Conservation (phyloP, 2,797 vertebrate genomes). For the Centroberyx gerrardi region DNA sequence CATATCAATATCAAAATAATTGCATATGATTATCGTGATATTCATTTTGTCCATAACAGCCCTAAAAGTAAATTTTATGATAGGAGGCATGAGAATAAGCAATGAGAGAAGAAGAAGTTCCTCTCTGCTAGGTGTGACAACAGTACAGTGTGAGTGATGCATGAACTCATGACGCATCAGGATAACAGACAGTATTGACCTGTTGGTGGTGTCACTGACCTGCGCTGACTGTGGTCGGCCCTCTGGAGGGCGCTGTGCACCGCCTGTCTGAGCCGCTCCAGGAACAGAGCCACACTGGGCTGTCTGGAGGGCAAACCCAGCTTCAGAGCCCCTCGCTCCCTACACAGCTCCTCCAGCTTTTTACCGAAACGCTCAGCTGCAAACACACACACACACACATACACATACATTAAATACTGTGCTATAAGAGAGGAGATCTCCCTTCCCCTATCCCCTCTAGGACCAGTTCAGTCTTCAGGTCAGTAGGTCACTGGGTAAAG, state of each 20-base stretch:
- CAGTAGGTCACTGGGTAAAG: background rate
- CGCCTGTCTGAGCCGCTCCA: constrained; percentile 83
- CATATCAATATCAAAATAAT: too few species aligned
- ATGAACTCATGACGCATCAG: background rate
- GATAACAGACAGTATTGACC: background rate
- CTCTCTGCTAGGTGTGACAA: background rate
- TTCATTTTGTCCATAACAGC: too few species aligned
- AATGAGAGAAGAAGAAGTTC: background rate
- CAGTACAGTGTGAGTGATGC: background rate
- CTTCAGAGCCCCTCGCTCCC: constrained; percentile 82
- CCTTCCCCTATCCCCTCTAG: background rate
- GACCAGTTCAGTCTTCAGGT: constrained; percentile 1
- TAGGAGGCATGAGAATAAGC: background rate
- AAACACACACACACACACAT: constrained; percentile 39
- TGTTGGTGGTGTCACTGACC: constrained; percentile 62
- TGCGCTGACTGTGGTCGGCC: constrained; percentile 58
- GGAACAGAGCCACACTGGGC: constrained; percentile 85
- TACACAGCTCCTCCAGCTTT: constrained; percentile 89
- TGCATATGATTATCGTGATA: too few species aligned
- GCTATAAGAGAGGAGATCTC: background rate
- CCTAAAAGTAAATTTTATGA: too few species aligned
- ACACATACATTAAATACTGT: constrained; percentile 18
- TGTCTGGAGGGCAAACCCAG: constrained; percentile 90
- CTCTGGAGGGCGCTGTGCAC: constrained; percentile 81
- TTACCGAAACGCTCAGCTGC: constrained; percentile 88